Conservation (phyloP, 92 coral and sea anemone species). For the Muricea muricata region DNA sequence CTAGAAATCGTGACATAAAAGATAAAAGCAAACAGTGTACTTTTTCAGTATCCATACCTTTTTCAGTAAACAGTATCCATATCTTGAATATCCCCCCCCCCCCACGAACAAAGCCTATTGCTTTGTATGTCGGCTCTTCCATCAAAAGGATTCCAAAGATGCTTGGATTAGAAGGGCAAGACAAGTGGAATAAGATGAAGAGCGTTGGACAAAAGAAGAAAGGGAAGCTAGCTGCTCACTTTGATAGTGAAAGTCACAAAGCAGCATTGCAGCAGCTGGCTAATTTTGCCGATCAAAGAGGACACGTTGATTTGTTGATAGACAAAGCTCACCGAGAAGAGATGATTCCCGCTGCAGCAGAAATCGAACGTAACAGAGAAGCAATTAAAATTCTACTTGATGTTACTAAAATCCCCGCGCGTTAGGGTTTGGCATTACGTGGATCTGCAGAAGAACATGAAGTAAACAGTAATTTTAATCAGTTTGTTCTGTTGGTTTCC, state of each 20-base stretch:
- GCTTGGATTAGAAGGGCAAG: background rate
- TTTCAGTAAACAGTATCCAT: conserved; percentile 12
- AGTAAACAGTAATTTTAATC: background rate
- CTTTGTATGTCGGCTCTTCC: conserved; percentile 10
- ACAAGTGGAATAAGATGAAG: background rate
- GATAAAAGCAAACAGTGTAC: conserved; percentile 1
- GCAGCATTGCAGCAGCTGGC: background rate
- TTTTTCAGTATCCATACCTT: too few relatives aligned
- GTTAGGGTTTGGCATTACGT: background rate
- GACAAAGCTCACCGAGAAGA: conserved; percentile 5
- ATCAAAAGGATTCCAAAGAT: background rate
- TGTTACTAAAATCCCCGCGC: background rate
- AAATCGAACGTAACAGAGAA: background rate
- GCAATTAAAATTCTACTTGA: background rate
- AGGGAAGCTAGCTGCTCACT: background rate
- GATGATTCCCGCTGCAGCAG: background rate
- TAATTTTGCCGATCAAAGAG: background rate
- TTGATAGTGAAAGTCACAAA: background rate
- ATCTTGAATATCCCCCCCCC: conserved; percentile 2
- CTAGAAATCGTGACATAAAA: background rate
- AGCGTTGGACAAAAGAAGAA: conserved; percentile 13
- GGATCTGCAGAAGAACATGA: background rate
- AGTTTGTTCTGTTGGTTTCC: background rate
- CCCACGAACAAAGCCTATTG: conserved; percentile 2
- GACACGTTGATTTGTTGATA: background rate